Evolutionary conservation across 2,888 invertebrate species (phyloP).

Genomic region (Cephus runcator): DNA sequence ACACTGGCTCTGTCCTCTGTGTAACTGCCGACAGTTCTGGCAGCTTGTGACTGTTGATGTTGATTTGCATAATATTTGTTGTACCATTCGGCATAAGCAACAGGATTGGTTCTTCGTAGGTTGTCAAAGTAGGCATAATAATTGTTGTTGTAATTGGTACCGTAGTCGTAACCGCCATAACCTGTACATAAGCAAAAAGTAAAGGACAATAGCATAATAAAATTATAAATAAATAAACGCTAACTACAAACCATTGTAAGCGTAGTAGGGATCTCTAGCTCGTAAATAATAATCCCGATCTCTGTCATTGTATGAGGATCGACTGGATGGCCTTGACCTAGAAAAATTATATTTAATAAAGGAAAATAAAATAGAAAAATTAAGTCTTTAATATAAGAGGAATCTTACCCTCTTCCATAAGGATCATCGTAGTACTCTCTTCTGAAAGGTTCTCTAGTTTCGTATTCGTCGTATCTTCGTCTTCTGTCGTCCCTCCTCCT

Average conservation of each 20-base stretch:
- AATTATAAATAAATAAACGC: not conserved
- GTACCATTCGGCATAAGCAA: constrained; percentile 83
- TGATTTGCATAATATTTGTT: constrained; percentile 74
- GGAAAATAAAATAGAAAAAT: not conserved
- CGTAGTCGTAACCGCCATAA: constrained; percentile 55
- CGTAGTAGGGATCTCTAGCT: constrained; percentile 56
- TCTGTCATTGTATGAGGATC: constrained; percentile 62
- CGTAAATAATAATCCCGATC: constrained; percentile 58
- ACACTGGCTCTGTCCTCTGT: constrained; percentile 80
- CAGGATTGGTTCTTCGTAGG: constrained; percentile 80
- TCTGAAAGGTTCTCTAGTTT: constrained; percentile 52
- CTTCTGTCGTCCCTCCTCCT: constrained; percentile 57
- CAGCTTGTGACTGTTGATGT: constrained; percentile 47
- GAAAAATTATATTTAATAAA: constrained; percentile 14
- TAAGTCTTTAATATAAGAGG: not conserved
- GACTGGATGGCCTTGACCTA: constrained; percentile 62
- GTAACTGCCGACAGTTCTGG: constrained; percentile 52
- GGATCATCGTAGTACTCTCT: constrained; percentile 60
- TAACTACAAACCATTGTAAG: constrained; percentile 49
- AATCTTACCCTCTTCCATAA: constrained; percentile 51
- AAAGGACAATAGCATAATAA: no score
- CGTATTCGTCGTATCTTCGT: constrained; percentile 58
- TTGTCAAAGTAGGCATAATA: constrained; percentile 82
- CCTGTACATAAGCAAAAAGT: constrained; percentile 25
- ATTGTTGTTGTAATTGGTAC: constrained; percentile 53